Evolutionary conservation across 2,797 vertebrate genomes (phyloP).

Genomic region (Menidia menidia): DNA sequence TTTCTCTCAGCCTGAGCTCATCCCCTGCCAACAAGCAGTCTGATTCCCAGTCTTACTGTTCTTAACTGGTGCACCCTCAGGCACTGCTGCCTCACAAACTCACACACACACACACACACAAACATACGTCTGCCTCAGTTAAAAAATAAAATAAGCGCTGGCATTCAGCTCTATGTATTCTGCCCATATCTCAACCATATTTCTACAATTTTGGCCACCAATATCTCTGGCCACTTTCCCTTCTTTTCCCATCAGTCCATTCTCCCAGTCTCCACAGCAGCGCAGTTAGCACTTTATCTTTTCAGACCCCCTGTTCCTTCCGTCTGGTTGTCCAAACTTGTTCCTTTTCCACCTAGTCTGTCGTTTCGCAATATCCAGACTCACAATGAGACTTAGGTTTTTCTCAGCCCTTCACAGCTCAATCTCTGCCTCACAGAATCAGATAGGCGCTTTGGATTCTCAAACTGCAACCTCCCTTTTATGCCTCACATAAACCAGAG

Average conservation of each 20-base stretch:
- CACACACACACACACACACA: conserved; percentile 37
- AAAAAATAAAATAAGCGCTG: conserved; percentile 45
- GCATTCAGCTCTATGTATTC: conserved; percentile 41
- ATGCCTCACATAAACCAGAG: conserved; percentile 51
- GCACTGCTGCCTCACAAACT: conserved; percentile 27
- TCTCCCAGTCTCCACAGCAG: conserved; percentile 29
- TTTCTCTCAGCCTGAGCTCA: conserved; percentile 27
- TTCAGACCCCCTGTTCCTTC: conserved; percentile 8
- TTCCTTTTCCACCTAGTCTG: not conserved
- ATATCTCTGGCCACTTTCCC: conserved; percentile 33
- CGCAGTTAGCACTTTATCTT: conserved; percentile 48
- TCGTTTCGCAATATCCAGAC: conserved; percentile 33
- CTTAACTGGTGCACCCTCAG: conserved; percentile 53
- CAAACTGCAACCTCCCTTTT: conserved; percentile 39
- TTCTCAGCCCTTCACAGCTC: conserved; percentile 46
- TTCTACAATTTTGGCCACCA: conserved; percentile 42
- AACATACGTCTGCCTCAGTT: conserved; percentile 22
- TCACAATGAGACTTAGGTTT: conserved; percentile 18
- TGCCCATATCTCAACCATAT: conserved; percentile 40
- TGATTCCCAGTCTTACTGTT: conserved; percentile 60
- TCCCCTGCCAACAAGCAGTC: conserved; percentile 46
- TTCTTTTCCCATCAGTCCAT: conserved; percentile 18
- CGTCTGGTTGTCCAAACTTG: conserved; percentile 13
- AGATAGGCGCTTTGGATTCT: conserved; percentile 47
- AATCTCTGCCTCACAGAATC: conserved; percentile 56